A percentile compares a stretch with the other conserved stretches of the same genome.
Conservation (phyloP, 2,113 vertebrate species). For the Octodon degus region DNA sequence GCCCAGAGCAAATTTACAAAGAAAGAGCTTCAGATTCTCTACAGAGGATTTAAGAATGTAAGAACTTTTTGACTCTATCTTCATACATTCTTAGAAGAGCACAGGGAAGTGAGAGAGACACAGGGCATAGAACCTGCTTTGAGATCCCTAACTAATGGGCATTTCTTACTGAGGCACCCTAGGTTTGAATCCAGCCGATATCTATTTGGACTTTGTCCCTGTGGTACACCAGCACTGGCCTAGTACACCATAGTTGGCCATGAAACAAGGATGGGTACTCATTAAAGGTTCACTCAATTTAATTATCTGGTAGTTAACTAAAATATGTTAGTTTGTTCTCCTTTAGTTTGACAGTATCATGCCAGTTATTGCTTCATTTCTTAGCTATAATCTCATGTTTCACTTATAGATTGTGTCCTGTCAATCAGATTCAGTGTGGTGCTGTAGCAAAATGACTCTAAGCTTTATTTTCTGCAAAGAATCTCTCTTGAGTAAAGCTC, state of each 20-base stretch:
- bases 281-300: background rate
- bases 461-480: background rate
- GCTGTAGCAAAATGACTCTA: background rate
- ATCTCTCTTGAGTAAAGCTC: background rate
- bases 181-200: background rate
- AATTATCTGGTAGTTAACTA: background rate
- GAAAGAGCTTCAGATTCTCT: constrained; percentile 99
- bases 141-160: background rate
- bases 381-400: background rate
- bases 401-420: background rate
- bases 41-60: constrained; percentile 99
- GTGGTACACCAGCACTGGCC: background rate
- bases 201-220: background rate
- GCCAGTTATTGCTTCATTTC: background rate
- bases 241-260: background rate
- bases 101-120: background rate
- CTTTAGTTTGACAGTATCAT: background rate
- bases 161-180: background rate
- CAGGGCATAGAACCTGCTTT: rapidly evolving
- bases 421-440: background rate
- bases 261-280: background rate
- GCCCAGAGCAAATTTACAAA: constrained; percentile 97
- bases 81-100: background rate
- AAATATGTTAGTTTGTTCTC: background rate
- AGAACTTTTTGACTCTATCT: constrained; percentile 81